These are phyloP conservation scores for Pammene fasciana DNA, from an alignment of 2,888 invertebrate species.

Conservation along the genomic window DNA sequence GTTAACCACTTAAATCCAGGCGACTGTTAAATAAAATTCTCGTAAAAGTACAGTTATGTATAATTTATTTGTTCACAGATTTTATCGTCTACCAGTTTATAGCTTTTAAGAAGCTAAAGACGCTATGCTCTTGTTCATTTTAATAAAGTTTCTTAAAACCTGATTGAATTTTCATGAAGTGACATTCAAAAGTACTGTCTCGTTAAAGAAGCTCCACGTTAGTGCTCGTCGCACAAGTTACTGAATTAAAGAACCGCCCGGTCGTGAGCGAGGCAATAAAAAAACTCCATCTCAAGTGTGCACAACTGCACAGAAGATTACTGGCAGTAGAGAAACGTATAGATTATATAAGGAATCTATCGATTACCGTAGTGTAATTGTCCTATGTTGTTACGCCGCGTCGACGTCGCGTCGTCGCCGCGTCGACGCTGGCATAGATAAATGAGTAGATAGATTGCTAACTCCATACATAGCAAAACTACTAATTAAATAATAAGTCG, in stretches of 20 bases:
- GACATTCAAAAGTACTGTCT: background rate
- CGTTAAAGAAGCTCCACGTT: background rate
- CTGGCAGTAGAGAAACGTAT: conserved; percentile 8
- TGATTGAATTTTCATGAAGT: too few species aligned
- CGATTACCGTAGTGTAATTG: too few species aligned
- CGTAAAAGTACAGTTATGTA: background rate
- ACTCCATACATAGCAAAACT: too few species aligned
- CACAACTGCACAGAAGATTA: background rate
- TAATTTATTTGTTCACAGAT: background rate
- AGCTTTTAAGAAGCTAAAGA: too few species aligned
- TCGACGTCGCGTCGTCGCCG: too few species aligned
- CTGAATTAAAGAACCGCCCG: conserved; percentile 17
- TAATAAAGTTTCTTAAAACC: too few species aligned
- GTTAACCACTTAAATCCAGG: background rate
- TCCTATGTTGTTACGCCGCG: too few species aligned
- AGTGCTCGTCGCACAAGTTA: background rate
- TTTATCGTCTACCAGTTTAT: background rate
- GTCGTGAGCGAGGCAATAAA: conserved; percentile 28
- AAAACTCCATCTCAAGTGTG: conserved; percentile 20
- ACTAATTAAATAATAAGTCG: too few species aligned
- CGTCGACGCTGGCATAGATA: too few species aligned
- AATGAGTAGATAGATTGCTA: too few species aligned
- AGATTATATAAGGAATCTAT: too few species aligned
- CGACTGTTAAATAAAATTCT: background rate
- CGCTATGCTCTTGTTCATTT: too few species aligned